Percentiles rank a stretch among this genome's conserved stretches.
These are phyloP conservation scores for Drosophila ercepeae DNA, from an alignment of 1,140 invertebrate genomes.

Conservation along the genomic window DNA sequence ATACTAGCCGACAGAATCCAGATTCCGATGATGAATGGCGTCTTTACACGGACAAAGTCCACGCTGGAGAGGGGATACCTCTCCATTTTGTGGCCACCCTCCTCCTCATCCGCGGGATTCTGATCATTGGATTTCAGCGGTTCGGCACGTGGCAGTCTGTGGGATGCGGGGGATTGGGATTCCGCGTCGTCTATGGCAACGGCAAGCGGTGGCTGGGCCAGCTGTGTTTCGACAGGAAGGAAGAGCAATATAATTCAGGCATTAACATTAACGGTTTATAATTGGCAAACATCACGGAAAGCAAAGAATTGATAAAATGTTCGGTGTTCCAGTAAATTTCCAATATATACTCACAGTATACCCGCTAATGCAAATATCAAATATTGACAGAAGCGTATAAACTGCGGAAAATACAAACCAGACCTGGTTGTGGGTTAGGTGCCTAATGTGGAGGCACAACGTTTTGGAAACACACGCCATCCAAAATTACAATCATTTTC, in stretches of 20 bases:
- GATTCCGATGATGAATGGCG: constrained; percentile 95
- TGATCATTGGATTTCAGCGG: constrained; percentile 20
- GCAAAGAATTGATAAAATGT: constrained; percentile 15
- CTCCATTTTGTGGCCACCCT: constrained; percentile 54
- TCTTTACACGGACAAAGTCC: constrained; percentile 94
- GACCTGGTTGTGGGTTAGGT: constrained; percentile 12
- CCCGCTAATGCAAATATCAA: constrained; percentile 30
- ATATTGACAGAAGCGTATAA: constrained; percentile 25
- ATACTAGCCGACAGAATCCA: constrained; percentile 98
- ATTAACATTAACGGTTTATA: constrained; percentile 41
- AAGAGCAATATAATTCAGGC: constrained; percentile 16
- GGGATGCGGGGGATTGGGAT: background rate
- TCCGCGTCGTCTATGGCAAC: constrained; percentile 6
- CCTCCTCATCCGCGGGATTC: constrained; percentile 20
- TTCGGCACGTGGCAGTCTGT: constrained; percentile 31
- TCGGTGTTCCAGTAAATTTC: constrained; percentile 20
- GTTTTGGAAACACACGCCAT: constrained; percentile 35
- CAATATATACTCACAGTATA: too few relatives aligned
- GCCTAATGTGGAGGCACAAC: constrained; percentile 6
- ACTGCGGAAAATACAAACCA: constrained; percentile 28
- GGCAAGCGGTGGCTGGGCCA: constrained; percentile 18
- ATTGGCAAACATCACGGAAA: constrained; percentile 22
- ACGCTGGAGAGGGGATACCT: constrained; percentile 91
- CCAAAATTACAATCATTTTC: constrained; percentile 47
- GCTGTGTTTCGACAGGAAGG: constrained; percentile 24